Percentiles rank a stretch among this genome's conserved stretches.
Evolutionary conservation across 2,113 vertebrate species (phyloP).

Genomic region (Accipiter cooperii): DNA sequence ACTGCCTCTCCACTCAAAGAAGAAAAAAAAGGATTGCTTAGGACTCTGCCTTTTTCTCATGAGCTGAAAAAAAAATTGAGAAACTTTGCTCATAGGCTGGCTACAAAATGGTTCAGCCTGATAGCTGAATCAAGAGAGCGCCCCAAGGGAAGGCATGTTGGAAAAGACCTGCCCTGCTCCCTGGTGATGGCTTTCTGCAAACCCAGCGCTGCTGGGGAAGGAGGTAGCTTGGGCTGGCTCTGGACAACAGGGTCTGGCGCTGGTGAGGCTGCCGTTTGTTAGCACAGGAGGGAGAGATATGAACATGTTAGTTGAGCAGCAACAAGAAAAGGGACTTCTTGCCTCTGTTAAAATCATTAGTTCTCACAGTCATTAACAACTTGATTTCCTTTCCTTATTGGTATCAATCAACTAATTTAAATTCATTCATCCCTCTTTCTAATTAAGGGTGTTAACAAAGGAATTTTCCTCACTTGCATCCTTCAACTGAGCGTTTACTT

Average conservation of each 20-base stretch:
- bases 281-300: background rate
- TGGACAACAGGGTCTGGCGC: background rate
- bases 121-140: background rate
- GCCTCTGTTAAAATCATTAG: background rate
- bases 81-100: background rate
- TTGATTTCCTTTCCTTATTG: background rate
- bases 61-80: background rate
- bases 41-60: background rate
- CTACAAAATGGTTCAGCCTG: background rate
- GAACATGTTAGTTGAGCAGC: background rate
- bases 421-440: background rate
- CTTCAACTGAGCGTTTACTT: background rate
- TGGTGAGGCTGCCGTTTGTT: rapidly evolving
- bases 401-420: background rate
- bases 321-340: background rate
- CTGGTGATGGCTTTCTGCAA: background rate
- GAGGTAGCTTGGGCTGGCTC: background rate
- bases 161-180: background rate
- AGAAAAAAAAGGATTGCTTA: no score
- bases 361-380: background rate
- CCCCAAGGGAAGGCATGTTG: background rate
- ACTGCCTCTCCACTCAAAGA: background rate
- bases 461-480: background rate
- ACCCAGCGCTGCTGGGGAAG: background rate
- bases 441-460: background rate